phyloP scores from a whole-genome alignment of 2,888 invertebrate genomes.

The Chymomyza procnemis region DNA sequence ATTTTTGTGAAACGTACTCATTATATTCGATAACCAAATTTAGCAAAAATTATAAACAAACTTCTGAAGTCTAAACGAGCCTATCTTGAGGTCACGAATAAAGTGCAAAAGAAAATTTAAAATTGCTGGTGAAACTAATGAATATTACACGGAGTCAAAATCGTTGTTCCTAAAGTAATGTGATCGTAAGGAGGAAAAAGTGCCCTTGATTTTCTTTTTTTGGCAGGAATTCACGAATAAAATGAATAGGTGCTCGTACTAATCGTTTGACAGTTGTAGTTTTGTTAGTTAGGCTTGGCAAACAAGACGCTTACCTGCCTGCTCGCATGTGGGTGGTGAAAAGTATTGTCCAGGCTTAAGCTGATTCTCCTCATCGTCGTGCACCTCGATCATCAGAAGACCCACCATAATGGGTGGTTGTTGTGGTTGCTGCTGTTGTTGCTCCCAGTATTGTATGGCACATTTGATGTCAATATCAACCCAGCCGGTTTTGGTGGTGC shows the following conservation, averaged over 20 bases:
- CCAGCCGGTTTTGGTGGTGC: constrained; percentile 75
- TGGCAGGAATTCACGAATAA: not conserved
- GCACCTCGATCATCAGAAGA: constrained; percentile 76
- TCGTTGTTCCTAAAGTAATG: too few relatives aligned
- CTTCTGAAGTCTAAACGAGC: too few relatives aligned
- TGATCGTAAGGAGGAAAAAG: too few relatives aligned
- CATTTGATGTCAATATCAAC: constrained; percentile 77
- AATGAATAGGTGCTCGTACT: not conserved
- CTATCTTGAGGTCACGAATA: too few relatives aligned
- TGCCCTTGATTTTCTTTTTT: too few relatives aligned
- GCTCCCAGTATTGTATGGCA: constrained; percentile 76
- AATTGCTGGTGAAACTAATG: too few relatives aligned
- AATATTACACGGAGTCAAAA: too few relatives aligned
- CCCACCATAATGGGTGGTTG: constrained; percentile 70
- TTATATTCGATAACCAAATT: too few relatives aligned
- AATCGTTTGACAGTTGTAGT: not conserved
- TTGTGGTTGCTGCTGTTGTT: constrained; percentile 41
- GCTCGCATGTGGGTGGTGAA: constrained; percentile 77
- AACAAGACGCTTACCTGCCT: constrained; percentile 79
- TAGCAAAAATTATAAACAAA: too few relatives aligned
- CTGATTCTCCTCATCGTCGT: constrained; percentile 77
- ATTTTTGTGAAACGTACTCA: too few relatives aligned
- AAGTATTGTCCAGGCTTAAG: constrained; percentile 76
- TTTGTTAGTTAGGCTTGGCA: constrained; percentile 74
- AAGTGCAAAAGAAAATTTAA: too few relatives aligned